Conservation (phyloP, 2,888 invertebrate genomes). For the Agrotis segetum region DNA sequence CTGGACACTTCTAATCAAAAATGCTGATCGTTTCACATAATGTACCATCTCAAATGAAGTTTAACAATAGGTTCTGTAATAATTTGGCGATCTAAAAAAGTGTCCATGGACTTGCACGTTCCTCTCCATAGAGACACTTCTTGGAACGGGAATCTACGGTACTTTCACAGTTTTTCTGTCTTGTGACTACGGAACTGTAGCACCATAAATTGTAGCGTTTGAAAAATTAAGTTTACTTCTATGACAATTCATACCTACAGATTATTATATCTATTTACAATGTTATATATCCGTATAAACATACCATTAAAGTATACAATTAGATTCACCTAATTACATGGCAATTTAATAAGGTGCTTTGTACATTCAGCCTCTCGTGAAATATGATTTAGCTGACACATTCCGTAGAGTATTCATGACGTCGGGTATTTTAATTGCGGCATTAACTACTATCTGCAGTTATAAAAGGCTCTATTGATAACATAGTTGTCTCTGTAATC, state of each 20-base stretch:
- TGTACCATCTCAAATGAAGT: too few species aligned
- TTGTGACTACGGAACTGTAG: too few species aligned
- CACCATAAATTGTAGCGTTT: too few species aligned
- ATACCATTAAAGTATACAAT: constrained; percentile 6
- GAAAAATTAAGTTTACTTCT: background rate
- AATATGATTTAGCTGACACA: constrained; percentile 22
- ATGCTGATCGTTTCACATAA: too few species aligned
- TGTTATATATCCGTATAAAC: constrained; percentile 6
- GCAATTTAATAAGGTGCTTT: constrained; percentile 12
- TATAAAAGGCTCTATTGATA: constrained; percentile 54
- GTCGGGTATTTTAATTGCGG: constrained; percentile 30
- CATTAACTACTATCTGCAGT: constrained; percentile 29
- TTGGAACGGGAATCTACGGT: too few species aligned
- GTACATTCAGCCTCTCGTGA: background rate
- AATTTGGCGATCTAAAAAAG: too few species aligned
- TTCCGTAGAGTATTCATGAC: too few species aligned
- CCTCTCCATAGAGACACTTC: too few species aligned
- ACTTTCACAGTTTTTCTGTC: too few species aligned
- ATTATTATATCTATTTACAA: constrained; percentile 16
- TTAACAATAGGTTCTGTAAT: too few species aligned
- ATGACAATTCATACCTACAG: background rate
- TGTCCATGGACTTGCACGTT: too few species aligned
- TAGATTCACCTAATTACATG: constrained; percentile 7
- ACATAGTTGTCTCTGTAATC: constrained; percentile 22
- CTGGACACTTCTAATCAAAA: too few species aligned